Evolutionary conservation across 2,797 vertebrate genomes (phyloP), one percentile per base, ranked within the genome.

Genomic region (Mormyrops boulengeri): DNA sequence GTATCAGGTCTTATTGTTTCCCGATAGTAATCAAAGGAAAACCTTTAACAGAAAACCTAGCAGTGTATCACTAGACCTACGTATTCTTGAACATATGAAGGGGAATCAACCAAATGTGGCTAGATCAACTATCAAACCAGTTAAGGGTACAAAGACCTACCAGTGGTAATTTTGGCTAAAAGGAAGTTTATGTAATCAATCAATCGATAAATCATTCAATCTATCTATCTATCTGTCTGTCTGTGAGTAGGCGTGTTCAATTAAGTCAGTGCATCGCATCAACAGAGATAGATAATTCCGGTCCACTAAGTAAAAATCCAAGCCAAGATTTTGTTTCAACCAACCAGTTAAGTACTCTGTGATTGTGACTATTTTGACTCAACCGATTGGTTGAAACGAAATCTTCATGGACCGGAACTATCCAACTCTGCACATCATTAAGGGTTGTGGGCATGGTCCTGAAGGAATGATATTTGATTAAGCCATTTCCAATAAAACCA

Each of bases 11-110:
- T 94, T 89, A 89, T 92, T 91, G 90, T 89, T 94, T 95, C 95
- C 95, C 96, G 95, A 96, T 80, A 89, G 90, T 69, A 57, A 89
- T 88, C 89, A 80, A 87, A 93, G 93, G 90, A 89, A 93, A 96
- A 94, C n/a, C 94, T 94, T 93, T 94, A 90, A 92, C 92, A 95
- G 92, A 94, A 89, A 52, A 94, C 92, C 94, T 93, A 93, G 90
- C 87, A 9, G 90, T 89, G 90, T 93, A 93, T 93, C 93, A 93
- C 91, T 89, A 94, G 89, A 93, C 89, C 91, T 92, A 95, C 94
- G 95, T 95, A 95, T 95, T 96, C 95, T 34, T 88, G 49, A 80
- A 92, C 84, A 90, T 49, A 12, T 91, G 91, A 92, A 8, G 9
- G 80, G 22, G 1, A 41, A 85, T 34, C 80, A 26, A 19, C 89